Evolutionary conservation across 2,113 vertebrate genomes (phyloP).

Genomic region (Cyrtonyx montezumae): DNA sequence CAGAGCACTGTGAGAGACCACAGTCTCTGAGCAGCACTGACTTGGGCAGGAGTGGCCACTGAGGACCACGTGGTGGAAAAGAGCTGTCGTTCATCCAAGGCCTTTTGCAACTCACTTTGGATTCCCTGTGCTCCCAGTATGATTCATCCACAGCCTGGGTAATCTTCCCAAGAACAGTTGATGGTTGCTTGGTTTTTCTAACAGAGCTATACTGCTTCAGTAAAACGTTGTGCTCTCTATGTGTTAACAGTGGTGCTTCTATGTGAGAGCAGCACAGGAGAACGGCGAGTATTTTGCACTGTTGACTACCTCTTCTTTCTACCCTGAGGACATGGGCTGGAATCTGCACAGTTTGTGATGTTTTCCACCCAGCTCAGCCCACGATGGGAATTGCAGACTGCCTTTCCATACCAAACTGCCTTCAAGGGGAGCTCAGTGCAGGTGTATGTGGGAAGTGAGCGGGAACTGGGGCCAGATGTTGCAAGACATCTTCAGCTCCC

Average conservation of each 20-base stretch:
- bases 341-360: neutral
- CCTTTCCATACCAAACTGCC: neutral
- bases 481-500: slow-evolving; percentile 1
- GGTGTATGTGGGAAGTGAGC: neutral
- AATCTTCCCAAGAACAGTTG: rapidly evolving
- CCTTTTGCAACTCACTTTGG: neutral
- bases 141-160: neutral
- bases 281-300: neutral
- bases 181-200: neutral
- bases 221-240: neutral
- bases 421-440: neutral
- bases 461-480: slow-evolving; percentile 5
- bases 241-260: neutral
- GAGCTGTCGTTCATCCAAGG: neutral
- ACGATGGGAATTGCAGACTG: neutral
- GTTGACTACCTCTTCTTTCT: neutral
- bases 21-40: neutral
- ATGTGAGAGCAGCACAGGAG: neutral
- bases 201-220: rapidly evolving
- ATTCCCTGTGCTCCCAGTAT: neutral
- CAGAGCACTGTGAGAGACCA: neutral
- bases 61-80: neutral
- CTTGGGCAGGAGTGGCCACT: neutral
- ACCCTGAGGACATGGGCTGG: neutral
- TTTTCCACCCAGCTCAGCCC: neutral